Percentiles rank a stretch among this genome's conserved stretches.
phyloP scores from a whole-genome alignment of 2,888 invertebrate genomes.

The Polymixis lichenea region DNA sequence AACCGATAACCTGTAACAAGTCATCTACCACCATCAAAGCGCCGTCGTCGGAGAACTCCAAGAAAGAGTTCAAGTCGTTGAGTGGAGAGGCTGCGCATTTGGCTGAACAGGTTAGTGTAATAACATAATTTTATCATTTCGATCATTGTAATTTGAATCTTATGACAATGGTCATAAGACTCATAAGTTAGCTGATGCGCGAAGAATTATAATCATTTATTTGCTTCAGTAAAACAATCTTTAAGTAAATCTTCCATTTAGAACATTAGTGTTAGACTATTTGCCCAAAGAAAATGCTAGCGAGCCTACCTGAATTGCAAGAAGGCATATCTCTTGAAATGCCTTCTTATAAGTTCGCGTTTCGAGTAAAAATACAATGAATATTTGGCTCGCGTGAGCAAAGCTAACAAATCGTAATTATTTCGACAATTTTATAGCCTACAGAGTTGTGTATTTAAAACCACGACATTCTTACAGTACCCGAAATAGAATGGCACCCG shows the following conservation, averaged over 20 bases:
- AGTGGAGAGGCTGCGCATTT: slow-evolving; percentile 75
- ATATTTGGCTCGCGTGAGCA: slow-evolving; percentile 52
- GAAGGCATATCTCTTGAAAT: no score
- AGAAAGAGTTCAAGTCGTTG: slow-evolving; percentile 65
- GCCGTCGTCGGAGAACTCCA: slow-evolving; percentile 65
- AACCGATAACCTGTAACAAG: slow-evolving; percentile 70
- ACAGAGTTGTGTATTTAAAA: slow-evolving; percentile 6
- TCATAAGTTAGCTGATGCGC: no score
- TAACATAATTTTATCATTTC: neutral
- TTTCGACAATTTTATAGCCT: slow-evolving; percentile 12
- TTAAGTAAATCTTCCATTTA: neutral
- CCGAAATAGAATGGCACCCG: slow-evolving; percentile 5
- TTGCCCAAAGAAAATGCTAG: no score
- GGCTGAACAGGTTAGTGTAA: slow-evolving; percentile 78
- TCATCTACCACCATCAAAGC: slow-evolving; percentile 77
- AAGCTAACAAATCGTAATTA: slow-evolving; percentile 30
- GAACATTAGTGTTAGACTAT: no score
- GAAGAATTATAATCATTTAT: neutral
- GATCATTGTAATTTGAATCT: neutral
- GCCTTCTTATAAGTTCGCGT: no score
- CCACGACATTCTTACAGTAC: slow-evolving; percentile 9
- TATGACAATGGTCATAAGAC: neutral
- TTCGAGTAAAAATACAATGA: slow-evolving; percentile 13
- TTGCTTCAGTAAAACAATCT: neutral
- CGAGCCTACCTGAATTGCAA: neutral